Percentiles rank a stretch among this genome's conserved stretches.
Conservation (phyloP, 92 coral and sea anemone species). For the Phenganax marumi region DNA sequence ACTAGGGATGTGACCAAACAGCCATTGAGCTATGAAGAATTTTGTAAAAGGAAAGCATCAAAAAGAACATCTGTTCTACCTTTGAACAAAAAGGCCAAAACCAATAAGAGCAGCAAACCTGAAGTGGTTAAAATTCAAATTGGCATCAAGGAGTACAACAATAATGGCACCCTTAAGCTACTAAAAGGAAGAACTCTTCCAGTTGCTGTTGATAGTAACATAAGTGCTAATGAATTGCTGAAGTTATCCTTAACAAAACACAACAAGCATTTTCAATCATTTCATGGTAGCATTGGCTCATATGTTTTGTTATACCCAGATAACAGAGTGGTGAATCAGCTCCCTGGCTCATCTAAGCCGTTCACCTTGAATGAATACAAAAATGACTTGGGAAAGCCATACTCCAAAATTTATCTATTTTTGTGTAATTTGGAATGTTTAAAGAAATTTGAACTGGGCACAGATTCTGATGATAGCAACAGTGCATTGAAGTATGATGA, state of each 20-base stretch:
- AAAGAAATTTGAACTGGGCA: background rate
- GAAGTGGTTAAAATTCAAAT: constrained; percentile 16
- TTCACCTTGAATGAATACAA: constrained; percentile 7
- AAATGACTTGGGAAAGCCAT: constrained; percentile 15
- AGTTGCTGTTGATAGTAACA: background rate
- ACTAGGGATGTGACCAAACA: too few relatives aligned
- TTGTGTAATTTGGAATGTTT: constrained; percentile 1
- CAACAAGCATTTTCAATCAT: constrained; percentile 17
- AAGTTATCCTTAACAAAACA: background rate
- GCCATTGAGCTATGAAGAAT: background rate
- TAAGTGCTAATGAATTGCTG: constrained; percentile 6
- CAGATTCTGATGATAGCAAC: background rate
- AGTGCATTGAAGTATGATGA: too few relatives aligned
- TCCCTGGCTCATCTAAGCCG: background rate
- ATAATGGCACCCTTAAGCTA: background rate
- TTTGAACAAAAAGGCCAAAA: background rate
- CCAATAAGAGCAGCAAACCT: background rate
- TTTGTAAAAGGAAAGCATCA: constrained; percentile 18
- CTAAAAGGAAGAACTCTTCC: constrained; percentile 21
- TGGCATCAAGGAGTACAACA: constrained; percentile 3
- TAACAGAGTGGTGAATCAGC: background rate
- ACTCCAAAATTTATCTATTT: background rate
- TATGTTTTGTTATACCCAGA: background rate
- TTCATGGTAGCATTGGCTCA: background rate
- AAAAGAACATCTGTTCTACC: constrained; percentile 9